A percentile compares a stretch with the other conserved stretches of the same genome.
These are phyloP conservation scores for Vanessa atalanta DNA, from an alignment of 1,140 invertebrate species.

Conservation along the genomic window DNA sequence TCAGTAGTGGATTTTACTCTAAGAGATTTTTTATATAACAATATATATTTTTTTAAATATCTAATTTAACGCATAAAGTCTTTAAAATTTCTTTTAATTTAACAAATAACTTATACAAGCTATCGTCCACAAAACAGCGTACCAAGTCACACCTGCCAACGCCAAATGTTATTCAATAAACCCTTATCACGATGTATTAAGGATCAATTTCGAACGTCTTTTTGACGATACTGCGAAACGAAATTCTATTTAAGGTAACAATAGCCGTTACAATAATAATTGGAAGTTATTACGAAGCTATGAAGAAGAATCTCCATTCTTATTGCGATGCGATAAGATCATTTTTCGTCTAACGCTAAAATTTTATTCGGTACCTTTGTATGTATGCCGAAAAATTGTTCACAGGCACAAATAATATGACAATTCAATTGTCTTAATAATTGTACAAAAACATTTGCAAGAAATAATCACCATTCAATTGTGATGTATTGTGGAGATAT, in stretches of 20 bases:
- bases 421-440: slow-evolving; percentile 16
- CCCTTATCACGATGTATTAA: background rate
- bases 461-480: background rate
- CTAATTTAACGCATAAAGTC: too few species aligned
- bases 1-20: too few species aligned
- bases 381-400: background rate
- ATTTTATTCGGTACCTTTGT: background rate
- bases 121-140: background rate
- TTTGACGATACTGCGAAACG: background rate
- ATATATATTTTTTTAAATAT: too few species aligned
- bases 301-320: background rate
- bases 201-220: background rate
- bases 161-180: background rate
- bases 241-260: slow-evolving; percentile 11
- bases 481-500: background rate
- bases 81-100: slow-evolving; percentile 12
- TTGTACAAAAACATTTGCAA: slow-evolving; percentile 9
- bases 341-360: background rate
- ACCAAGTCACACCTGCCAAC: background rate
- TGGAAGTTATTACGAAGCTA: background rate
- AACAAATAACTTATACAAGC: slow-evolving; percentile 7
- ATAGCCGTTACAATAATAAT: slow-evolving; percentile 15
- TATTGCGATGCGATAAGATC: background rate
- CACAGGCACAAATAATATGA: slow-evolving; percentile 15
- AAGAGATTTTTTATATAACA: too few species aligned